These are phyloP conservation scores for Schizopygopsis pylzovi DNA, from an alignment of 2,797 vertebrate genomes.

Conservation along the genomic window DNA sequence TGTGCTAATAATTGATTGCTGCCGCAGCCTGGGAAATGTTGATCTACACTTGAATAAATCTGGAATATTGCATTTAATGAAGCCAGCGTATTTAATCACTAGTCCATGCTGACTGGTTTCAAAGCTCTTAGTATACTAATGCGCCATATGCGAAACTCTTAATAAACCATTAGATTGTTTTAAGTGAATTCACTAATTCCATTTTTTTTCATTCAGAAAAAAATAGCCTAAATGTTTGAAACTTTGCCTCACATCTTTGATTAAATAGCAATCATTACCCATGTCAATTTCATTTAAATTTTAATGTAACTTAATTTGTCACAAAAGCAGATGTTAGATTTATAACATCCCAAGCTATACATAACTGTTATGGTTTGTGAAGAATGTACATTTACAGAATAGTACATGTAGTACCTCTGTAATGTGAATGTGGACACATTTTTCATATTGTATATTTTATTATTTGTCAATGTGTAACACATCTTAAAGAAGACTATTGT, in stretches of 20 bases:
- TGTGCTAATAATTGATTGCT: conserved; percentile 52
- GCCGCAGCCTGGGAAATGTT: not conserved
- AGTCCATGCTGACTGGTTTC: conserved; percentile 4
- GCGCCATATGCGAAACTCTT: not conserved
- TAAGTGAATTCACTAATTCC: not conserved
- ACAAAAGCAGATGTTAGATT: not conserved
- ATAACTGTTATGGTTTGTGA: not conserved
- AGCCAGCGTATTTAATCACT: not conserved
- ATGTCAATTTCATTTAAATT: not conserved
- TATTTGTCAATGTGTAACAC: not conserved
- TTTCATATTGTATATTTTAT: not conserved
- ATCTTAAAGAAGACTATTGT: not conserved
- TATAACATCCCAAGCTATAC: not conserved
- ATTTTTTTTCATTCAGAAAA: not conserved
- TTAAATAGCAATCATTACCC: not conserved
- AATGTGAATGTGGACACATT: not conserved
- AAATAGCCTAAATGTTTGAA: not conserved
- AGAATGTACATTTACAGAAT: not conserved
- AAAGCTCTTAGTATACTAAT: not conserved
- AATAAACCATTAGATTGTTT: conserved; percentile 7
- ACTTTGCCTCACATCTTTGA: not conserved
- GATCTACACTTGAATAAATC: conserved; percentile 26
- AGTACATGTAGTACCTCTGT: not conserved
- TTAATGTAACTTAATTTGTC: not conserved
- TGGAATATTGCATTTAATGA: conserved; percentile 35